Evolutionary conservation across 2,113 vertebrate species (phyloP).

Genomic region (Cyanoliseus patagonus): DNA sequence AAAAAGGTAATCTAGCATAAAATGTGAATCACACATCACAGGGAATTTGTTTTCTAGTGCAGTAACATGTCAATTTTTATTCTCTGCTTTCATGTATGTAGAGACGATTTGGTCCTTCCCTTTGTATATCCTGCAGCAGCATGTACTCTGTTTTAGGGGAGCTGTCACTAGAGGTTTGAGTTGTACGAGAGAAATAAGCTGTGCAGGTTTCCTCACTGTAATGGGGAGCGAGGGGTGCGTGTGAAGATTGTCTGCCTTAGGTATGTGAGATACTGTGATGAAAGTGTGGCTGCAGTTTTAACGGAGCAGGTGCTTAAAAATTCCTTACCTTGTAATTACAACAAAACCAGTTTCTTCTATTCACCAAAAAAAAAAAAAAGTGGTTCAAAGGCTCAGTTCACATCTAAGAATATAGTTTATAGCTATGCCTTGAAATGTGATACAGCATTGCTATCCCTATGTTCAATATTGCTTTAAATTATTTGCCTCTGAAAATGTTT

Average conservation of each 20-base stretch:
- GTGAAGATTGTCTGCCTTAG: background rate
- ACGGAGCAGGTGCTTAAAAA: background rate
- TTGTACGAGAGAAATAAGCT: background rate
- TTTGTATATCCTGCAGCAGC: background rate
- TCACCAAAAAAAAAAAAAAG: background rate
- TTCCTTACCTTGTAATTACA: background rate
- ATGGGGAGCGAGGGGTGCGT: background rate
- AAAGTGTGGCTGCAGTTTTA: background rate
- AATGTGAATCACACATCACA: background rate
- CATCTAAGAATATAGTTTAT: background rate
- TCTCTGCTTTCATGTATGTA: background rate
- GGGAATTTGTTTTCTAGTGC: background rate
- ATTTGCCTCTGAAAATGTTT: background rate
- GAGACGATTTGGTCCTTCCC: background rate
- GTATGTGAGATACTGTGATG: background rate
- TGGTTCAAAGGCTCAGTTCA: background rate
- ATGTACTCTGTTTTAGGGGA: background rate
- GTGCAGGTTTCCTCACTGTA: background rate
- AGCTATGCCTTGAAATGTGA: background rate
- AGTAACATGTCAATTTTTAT: background rate
- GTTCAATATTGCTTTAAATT: background rate
- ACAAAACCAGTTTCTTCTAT: background rate
- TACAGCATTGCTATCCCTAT: background rate
- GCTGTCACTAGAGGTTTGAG: conserved; percentile 6
- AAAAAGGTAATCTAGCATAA: background rate